Base-by-base conservation (phyloP, 2,888 invertebrate species). In the Apoda limacodes region DNA sequence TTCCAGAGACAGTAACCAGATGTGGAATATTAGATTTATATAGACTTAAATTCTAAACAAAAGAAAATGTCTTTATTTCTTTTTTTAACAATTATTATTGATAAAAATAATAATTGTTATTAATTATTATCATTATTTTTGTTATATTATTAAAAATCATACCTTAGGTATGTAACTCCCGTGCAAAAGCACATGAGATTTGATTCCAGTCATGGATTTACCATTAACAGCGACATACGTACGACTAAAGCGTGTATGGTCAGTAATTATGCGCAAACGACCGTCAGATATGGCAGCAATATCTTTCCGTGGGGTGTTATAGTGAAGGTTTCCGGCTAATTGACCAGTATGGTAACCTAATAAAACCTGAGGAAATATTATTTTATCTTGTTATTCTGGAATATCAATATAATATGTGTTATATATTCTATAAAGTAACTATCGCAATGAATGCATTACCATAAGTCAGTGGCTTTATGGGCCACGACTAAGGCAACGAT, bases 1-100 rank as follows among this genome's bases (percentile, higher is more conserved):
- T 69, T 2, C 86, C 87, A 7, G 85, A 83, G 25, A 69, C 75
- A 2, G 75, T 49, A 7, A 85, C 71, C 22, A 88, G 48, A 31
- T 78, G 66, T 1, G 83, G 83, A 9, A 81, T 53, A 26, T 35
- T 34, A 5, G 43, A 43, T 17, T 55, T 52, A 30, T 68, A 69
- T 13, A 52, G 52, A n/a, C 50, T 35, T 0, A 43, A 30, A 28
- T 60, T 46, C 71, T 70, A 13, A 31, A 42, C 48, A 3, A 30
- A 25, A 13, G 25, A 14, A 15, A 4, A 26, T 19, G 5, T 5
- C 5, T 6, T 19, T 6, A 19, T 6, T 19, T 19, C n/a, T n/a
- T n/a, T n/a, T n/a, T n/a, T n/a, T n/a, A n/a, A n/a, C n/a, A n/a
- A n/a, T n/a, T n/a, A n/a, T n/a, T n/a, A n/a, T n/a, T n/a, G n/a